Percentiles rank a stretch among this genome's conserved stretches.
phyloP scores from a whole-genome alignment of 2,797 vertebrate species.

The Eurystomus glaucurus region DNA sequence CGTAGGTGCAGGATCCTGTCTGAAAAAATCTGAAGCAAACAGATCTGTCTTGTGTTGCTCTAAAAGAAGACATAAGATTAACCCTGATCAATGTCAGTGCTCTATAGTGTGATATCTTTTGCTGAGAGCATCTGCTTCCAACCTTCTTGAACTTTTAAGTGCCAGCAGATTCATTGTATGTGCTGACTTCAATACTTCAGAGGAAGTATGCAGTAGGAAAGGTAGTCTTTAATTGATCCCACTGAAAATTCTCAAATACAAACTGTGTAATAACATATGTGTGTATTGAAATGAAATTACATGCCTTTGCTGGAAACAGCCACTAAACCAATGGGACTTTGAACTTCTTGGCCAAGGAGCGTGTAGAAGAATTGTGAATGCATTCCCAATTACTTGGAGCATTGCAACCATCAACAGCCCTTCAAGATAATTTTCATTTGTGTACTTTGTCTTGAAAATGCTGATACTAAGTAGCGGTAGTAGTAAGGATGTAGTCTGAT shows the following conservation, averaged over 20 bases:
- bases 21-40: neutral
- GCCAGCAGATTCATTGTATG: neutral
- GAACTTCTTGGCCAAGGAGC: neutral
- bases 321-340: neutral
- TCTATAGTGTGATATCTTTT: neutral
- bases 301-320: slow-evolving; percentile 18
- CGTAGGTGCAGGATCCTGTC: neutral
- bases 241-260: slow-evolving; percentile 17
- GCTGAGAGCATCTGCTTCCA: neutral
- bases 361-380: neutral
- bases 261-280: neutral
- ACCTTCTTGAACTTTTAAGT: neutral
- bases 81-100: neutral
- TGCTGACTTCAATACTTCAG: slow-evolving; percentile 8
- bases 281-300: slow-evolving; percentile 40
- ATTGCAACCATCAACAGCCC: neutral
- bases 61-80: neutral
- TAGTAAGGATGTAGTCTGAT: neutral
- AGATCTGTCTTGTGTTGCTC: neutral
- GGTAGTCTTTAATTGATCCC: slow-evolving; percentile 9
- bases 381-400: neutral
- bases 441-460: slow-evolving; percentile 21
- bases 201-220: neutral
- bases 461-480: neutral
- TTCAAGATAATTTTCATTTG: slow-evolving; percentile 12